Evolutionary conservation across 2,113 vertebrate genomes (phyloP), one percentile per base, ranked within the genome.

Genomic region (Accipiter cooperii): DNA sequence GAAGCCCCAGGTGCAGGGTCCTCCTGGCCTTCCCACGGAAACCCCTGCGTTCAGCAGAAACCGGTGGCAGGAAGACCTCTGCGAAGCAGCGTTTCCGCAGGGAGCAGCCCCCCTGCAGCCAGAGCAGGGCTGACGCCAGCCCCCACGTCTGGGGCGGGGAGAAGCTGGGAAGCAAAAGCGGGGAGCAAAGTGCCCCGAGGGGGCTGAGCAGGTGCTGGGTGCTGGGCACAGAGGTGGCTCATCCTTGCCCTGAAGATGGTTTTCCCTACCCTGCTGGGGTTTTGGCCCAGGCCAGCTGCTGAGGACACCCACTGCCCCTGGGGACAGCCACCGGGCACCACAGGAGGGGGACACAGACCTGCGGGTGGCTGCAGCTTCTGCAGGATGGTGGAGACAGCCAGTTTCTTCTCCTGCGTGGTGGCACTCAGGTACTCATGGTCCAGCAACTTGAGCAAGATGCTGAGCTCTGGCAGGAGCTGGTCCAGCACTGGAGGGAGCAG

Each of bases 361-460:
- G 99, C 61, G 5, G 99, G 89, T 0, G 98, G 98, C 97, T 99
- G 99, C 91, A 99, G 97, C 64, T 98, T 98, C 95, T 99, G 98
- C 94, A 99, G 96, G 96, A 99, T 98, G 98, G 97, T 98, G 42
- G 99, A 98, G 84, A 99, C 98, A 1, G 99, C 98, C 82, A 97
- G 98, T 98, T 99, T 99, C 98, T 99, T 99, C 97, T 99, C 99
- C 55, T 98, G 97, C 0, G 99, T 98, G 51, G 98, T 99, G 36
- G 99, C 97, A 52, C 99, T 99, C 97, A 99, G 98, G 38, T 98
- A 98, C 96, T 99, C 99, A 0, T 99, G 99, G 95, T 99, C 99
- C 97, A 99, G 97, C 97, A 99, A 98, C 97, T 99, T 99, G 89
- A 99, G 98, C 74, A 99, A 97, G 61, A 98, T 47, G 1, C 98